phyloP scores from a whole-genome alignment of 2,113 vertebrate species.

The Salvelinus fontinalis region DNA sequence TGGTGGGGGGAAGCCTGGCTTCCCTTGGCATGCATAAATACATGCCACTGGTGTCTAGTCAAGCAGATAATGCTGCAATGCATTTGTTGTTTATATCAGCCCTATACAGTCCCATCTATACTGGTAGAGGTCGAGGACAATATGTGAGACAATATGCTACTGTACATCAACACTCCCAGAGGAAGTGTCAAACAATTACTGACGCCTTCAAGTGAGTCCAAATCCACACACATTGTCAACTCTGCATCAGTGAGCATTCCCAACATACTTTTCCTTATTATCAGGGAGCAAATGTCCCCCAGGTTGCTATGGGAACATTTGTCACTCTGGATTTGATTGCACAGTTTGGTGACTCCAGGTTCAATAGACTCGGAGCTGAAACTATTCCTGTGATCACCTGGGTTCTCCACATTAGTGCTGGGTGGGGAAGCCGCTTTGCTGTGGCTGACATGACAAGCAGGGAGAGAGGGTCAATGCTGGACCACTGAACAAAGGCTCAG shows the following conservation, averaged over 20 bases:
- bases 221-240: slow-evolving; percentile 9
- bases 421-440: neutral
- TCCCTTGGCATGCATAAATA: too few species aligned
- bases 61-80: too few species aligned
- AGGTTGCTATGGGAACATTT: slow-evolving; percentile 57
- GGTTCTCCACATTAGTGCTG: slow-evolving; percentile 1
- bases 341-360: slow-evolving; percentile 17
- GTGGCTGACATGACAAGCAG: slow-evolving; percentile 1
- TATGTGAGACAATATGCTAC: neutral
- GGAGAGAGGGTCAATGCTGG: slow-evolving; percentile 14
- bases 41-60: too few species aligned
- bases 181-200: neutral
- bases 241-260: slow-evolving; percentile 20
- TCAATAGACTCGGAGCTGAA: slow-evolving; percentile 17
- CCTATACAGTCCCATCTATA: neutral
- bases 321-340: slow-evolving; percentile 19
- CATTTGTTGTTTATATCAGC: neutral
- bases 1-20: too few species aligned
- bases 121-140: neutral
- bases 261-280: slow-evolving; percentile 7
- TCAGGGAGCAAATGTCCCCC: slow-evolving; percentile 28
- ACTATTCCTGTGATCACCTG: slow-evolving; percentile 16
- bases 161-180: neutral
- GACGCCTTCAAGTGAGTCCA: neutral
- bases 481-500: slow-evolving; percentile 14